These are phyloP conservation scores for Pherbina coryleti DNA, from an alignment of 2,888 invertebrate genomes.

Conservation along the genomic window DNA sequence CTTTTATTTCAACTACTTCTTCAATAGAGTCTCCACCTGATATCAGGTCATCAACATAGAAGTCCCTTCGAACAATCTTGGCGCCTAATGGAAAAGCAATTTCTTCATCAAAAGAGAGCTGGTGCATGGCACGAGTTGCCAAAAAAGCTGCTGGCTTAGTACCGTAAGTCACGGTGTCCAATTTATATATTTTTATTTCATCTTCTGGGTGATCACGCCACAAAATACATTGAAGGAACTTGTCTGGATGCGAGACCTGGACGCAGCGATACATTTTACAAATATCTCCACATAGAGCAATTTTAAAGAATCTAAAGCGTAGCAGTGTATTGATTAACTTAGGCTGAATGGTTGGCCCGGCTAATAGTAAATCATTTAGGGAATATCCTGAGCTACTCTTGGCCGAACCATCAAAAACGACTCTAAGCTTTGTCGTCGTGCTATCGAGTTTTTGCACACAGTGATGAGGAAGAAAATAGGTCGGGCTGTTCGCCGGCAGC, in stretches of 20 bases:
- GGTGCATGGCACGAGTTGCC: slow-evolving; percentile 40
- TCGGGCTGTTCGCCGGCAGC: slow-evolving; percentile 9
- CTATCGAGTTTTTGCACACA: slow-evolving; percentile 39
- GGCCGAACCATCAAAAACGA: slow-evolving; percentile 39
- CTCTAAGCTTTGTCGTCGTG: slow-evolving; percentile 35
- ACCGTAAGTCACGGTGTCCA: too few species aligned
- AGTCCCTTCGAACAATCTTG: slow-evolving; percentile 27
- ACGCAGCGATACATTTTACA: slow-evolving; percentile 45
- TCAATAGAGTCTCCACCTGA: slow-evolving; percentile 33
- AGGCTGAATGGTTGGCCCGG: slow-evolving; percentile 41
- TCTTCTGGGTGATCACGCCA: slow-evolving; percentile 37
- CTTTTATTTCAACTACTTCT: slow-evolving; percentile 33
- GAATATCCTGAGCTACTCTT: slow-evolving; percentile 39
- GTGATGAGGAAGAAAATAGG: slow-evolving; percentile 40
- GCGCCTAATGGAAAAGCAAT: slow-evolving; percentile 44
- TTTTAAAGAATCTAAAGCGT: slow-evolving; percentile 25
- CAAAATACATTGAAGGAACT: slow-evolving; percentile 43
- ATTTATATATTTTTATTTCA: slow-evolving; percentile 35
- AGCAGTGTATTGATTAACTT: slow-evolving; percentile 28
- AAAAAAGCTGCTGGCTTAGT: slow-evolving; percentile 29
- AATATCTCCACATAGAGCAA: slow-evolving; percentile 42
- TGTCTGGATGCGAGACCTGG: slow-evolving; percentile 37
- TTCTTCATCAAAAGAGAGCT: slow-evolving; percentile 33
- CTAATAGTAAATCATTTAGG: slow-evolving; percentile 38
- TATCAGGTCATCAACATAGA: slow-evolving; percentile 42